Evolutionary conservation across 2,888 invertebrate species (phyloP), one percentile per base, ranked within the genome.

Genomic region (Lepetodrilus schrolli): DNA sequence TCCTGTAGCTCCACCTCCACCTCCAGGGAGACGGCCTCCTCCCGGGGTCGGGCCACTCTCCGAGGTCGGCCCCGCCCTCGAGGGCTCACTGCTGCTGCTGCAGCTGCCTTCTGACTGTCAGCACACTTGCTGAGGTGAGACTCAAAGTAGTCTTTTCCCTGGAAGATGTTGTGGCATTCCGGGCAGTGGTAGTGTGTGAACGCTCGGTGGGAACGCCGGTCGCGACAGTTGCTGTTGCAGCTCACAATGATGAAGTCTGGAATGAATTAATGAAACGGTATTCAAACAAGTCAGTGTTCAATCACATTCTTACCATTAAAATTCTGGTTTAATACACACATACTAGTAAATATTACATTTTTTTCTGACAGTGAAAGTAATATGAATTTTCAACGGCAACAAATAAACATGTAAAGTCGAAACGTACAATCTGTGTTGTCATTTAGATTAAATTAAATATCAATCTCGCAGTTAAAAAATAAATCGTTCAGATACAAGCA

Each of bases 151-250:
- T 75, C 75, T 20, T 80, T 78, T 13, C 82, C 77, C 13, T 80
- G 74, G 30, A 82, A 73, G 5, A 80, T 81, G 49, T 78, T 78
- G 17, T 75, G 77, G 51, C 84, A 84, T 1, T 80, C 73, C 1
- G 84, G 84, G 66, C 84, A 84, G 76, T 84, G 84, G 68, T 78
- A 84, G 69, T 84, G 84, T 38, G 68, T 68, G 47, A 38, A 23
- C 1, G 47, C 21, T 30, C 68, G 23, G 38, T 34, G 23, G 21
- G 43, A 68, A 8, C 68, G 43, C n/a, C 47, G 21, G 23, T 68
- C 68, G n/a, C 47, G 68, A 13, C 68, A 68, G 43, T 21, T 68
- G 43, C 26, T 68, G 68, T 68, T 68, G 47, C 68, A 68, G 43
- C 43, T 38, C 21, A 47, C 23, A 2, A 68, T 47, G 3, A 43